phyloP scores from a whole-genome alignment of 2,113 vertebrate genomes.

The Phalacrocorax carbo region DNA sequence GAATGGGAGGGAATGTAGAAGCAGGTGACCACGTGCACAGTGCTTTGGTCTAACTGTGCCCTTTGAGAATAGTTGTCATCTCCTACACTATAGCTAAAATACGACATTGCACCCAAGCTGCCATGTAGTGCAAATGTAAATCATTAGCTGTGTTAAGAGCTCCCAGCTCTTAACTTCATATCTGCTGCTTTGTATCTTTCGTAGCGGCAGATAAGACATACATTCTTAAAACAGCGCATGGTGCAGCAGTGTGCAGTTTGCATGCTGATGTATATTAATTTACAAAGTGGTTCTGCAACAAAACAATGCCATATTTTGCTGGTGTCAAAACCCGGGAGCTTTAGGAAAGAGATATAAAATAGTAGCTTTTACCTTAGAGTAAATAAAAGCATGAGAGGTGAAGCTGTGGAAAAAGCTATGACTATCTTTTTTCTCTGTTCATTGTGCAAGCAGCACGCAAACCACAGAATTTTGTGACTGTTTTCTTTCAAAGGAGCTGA shows the following conservation, averaged over 20 bases:
- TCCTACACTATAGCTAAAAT: neutral
- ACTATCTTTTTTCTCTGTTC: neutral
- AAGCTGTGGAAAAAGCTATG: neutral
- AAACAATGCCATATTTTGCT: neutral
- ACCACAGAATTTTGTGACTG: neutral
- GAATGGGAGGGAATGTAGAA: neutral
- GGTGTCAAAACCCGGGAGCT: neutral
- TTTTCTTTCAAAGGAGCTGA: constrained; percentile 8
- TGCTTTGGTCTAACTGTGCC: neutral
- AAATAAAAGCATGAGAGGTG: neutral
- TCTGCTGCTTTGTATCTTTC: rapidly evolving
- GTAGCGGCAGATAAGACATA: neutral
- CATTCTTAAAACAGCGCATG: neutral
- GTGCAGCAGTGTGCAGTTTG: neutral
- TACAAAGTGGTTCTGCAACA: neutral
- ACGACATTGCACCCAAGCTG: neutral
- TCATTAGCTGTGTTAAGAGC: neutral
- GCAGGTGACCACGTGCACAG: neutral
- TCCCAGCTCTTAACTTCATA: neutral
- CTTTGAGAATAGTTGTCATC: neutral
- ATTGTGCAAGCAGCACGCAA: neutral
- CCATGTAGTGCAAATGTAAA: neutral
- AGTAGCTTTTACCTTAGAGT: neutral
- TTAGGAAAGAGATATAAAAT: neutral
- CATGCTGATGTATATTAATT: neutral